Conservation (phyloP, 2,888 invertebrate species). For the Netelia inedita region DNA sequence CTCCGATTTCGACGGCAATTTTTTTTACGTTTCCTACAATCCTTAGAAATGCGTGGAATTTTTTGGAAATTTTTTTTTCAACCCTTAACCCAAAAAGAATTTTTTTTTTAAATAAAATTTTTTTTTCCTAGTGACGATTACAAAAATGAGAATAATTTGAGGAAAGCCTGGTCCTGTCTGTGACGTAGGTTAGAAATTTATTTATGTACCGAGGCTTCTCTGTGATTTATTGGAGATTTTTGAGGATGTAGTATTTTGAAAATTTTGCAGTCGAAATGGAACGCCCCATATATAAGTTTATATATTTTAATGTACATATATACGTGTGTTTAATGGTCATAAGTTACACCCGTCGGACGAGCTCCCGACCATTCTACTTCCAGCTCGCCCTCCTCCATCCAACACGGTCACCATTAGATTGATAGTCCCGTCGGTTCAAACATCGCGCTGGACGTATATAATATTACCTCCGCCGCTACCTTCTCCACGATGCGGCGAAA, state of each 20-base stretch:
- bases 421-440: conserved; percentile 63
- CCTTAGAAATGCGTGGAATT: too few species aligned
- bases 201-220: too few species aligned
- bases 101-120: too few species aligned
- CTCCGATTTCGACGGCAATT: too few species aligned
- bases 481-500: conserved; percentile 24
- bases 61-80: too few species aligned
- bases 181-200: too few species aligned
- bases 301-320: not conserved
- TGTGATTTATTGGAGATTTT: too few species aligned
- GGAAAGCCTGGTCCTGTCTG: too few species aligned
- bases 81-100: too few species aligned
- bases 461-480: conserved; percentile 26
- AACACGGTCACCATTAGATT: conserved; percentile 53
- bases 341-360: conserved; percentile 66
- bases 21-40: not conserved
- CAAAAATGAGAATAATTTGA: too few species aligned
- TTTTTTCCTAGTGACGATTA: too few species aligned
- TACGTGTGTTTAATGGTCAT: conserved; percentile 27
- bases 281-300: conserved; percentile 28
- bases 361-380: conserved; percentile 51
- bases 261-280: not conserved
- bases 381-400: conserved; percentile 21
- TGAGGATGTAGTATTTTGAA: too few species aligned
- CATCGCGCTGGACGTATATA: conserved; percentile 53